A percentile compares a stretch with the other conserved stretches of the same genome.
Conservation (phyloP, 2,888 invertebrate species). For the Drosophila flavopinicola region DNA sequence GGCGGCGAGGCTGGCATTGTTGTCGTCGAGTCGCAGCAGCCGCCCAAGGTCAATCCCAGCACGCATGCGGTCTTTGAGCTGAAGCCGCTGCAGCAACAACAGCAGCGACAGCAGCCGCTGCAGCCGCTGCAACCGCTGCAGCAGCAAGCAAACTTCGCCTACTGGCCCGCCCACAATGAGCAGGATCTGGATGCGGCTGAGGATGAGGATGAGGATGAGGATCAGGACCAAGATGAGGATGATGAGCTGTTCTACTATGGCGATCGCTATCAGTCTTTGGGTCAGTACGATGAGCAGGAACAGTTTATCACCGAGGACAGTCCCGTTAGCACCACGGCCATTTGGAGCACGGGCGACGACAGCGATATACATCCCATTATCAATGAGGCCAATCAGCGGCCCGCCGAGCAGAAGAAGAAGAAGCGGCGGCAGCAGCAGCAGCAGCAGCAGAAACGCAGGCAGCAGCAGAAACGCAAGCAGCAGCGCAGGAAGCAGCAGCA, state of each 20-base stretch:
- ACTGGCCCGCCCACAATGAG: slow-evolving; percentile 32
- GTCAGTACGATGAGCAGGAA: slow-evolving; percentile 48
- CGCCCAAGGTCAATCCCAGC: slow-evolving; percentile 80
- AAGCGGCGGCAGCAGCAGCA: slow-evolving; percentile 30
- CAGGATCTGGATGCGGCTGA: neutral
- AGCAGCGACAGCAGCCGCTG: slow-evolving; percentile 26
- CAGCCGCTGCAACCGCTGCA: slow-evolving; percentile 16
- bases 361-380: slow-evolving; percentile 48
- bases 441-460: slow-evolving; percentile 24
- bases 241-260: slow-evolving; percentile 45
- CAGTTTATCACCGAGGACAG: slow-evolving; percentile 46
- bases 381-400: slow-evolving; percentile 45
- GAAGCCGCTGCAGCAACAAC: slow-evolving; percentile 45
- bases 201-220: slow-evolving; percentile 12
- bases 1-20: slow-evolving; percentile 67
- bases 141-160: slow-evolving; percentile 7
- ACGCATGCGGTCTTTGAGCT: slow-evolving; percentile 81
- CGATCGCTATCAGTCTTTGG: slow-evolving; percentile 32
- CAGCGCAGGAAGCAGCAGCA: slow-evolving; percentile 12
- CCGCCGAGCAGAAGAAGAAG: slow-evolving; percentile 8
- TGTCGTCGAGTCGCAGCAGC: slow-evolving; percentile 68
- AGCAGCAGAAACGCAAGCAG: no score
- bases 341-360: slow-evolving; percentile 69
- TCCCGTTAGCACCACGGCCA: slow-evolving; percentile 59
- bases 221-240: slow-evolving; percentile 25